A percentile compares a stretch with the other conserved stretches of the same genome.
phyloP scores from a whole-genome alignment of 2,888 invertebrate genomes.

The Leptopilina myrica region DNA sequence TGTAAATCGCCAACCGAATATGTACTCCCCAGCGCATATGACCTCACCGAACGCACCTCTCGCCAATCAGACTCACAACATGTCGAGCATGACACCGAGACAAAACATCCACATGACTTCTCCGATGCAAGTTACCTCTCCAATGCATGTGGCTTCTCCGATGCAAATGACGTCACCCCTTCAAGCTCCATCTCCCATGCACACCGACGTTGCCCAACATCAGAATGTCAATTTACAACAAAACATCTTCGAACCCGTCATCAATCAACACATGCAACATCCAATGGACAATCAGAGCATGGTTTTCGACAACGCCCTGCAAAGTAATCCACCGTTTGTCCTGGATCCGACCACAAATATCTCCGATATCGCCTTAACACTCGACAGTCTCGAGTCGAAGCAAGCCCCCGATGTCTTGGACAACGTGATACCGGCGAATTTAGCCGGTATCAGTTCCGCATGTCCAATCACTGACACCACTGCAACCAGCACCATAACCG shows the following conservation, averaged over 20 bases:
- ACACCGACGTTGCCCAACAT: slow-evolving; percentile 47
- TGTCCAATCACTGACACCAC: too few relatives aligned
- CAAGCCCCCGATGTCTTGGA: slow-evolving; percentile 46
- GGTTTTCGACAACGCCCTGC: slow-evolving; percentile 61
- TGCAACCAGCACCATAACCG: too few relatives aligned
- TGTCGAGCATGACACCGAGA: slow-evolving; percentile 65
- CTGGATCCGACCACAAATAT: slow-evolving; percentile 70
- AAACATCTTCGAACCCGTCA: slow-evolving; percentile 69
- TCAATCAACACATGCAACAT: slow-evolving; percentile 70
- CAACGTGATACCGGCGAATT: not conserved
- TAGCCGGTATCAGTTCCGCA: too few relatives aligned
- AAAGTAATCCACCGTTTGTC: slow-evolving; percentile 69
- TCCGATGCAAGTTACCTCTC: slow-evolving; percentile 61
- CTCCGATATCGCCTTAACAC: slow-evolving; percentile 72
- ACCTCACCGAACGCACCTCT: slow-evolving; percentile 68
- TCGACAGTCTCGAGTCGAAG: slow-evolving; percentile 67
- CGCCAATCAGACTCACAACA: slow-evolving; percentile 64
- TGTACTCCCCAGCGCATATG: slow-evolving; percentile 74
- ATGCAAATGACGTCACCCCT: slow-evolving; percentile 59
- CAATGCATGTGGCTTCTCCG: slow-evolving; percentile 58
- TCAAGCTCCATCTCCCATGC: slow-evolving; percentile 41
- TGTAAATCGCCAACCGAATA: slow-evolving; percentile 69
- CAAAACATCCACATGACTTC: slow-evolving; percentile 67
- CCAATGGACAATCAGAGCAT: slow-evolving; percentile 60
- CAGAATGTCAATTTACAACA: slow-evolving; percentile 65